phyloP scores from a whole-genome alignment of 2,113 vertebrate species.

The Gorsachius goisagi region DNA sequence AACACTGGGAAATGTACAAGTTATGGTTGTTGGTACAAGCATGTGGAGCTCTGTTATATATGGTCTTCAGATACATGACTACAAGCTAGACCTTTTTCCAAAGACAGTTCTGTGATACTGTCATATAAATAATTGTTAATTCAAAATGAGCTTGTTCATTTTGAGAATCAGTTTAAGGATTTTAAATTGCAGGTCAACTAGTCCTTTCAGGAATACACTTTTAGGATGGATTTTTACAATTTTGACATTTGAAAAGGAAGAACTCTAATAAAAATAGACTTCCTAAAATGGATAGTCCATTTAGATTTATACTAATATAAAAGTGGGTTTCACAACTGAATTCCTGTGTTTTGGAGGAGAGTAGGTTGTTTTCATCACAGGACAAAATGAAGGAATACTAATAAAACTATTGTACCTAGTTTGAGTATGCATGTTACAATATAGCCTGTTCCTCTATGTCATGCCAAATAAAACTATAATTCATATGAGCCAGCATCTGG shows the following conservation, averaged over 20 bases:
- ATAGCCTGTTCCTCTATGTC: neutral
- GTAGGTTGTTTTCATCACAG: neutral
- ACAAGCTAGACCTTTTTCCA: neutral
- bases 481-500: neutral
- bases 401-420: neutral
- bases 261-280: neutral
- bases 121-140: neutral
- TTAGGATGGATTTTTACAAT: neutral
- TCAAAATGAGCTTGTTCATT: neutral
- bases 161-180: neutral
- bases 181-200: neutral
- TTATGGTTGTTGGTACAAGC: neutral
- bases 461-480: neutral
- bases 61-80: neutral
- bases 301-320: neutral
- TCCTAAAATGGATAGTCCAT: neutral
- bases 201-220: neutral
- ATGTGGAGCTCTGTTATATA: neutral
- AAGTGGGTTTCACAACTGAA: neutral
- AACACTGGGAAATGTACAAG: neutral
- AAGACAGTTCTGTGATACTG: neutral
- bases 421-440: neutral
- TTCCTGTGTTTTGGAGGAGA: neutral
- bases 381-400: neutral
- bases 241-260: neutral